Evolutionary conservation across 2,888 invertebrate species (phyloP), one percentile per base, ranked within the genome.

Genomic region (Thysanoteuthis rhombus): DNA sequence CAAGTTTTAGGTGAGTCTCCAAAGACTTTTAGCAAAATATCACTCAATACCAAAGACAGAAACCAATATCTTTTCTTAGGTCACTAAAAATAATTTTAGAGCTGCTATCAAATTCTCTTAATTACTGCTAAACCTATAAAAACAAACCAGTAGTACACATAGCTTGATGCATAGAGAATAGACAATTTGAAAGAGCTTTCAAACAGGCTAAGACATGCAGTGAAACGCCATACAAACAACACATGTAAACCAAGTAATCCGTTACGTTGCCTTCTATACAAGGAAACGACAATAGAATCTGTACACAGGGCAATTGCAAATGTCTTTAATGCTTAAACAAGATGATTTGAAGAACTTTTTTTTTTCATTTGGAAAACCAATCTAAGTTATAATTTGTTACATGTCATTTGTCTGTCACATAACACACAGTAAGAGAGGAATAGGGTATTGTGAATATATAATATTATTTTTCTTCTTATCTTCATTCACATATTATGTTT

Each of bases 111-210:
- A 36, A 75, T 75, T 75, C 75, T 75, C 16, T 39, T 92, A 92
- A 75, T 75, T 75, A 19, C 16, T 16, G 12, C 19, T 16, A n/a
- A 75, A 36, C 12, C 75, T 75, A 75, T 75, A 75, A 75, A 75
- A 75, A 75, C 10, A 75, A 4, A 75, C 52, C 32, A 28, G 12
- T 1, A 75, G 10, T 19, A 92, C 38, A 92, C 42, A 40, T 91
- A 6, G 28, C 91, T 91, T 39, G 91, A 91, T 40, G 32, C 32
- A 16, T n/a, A 40, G 19, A 45, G 42, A 42, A 42, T 52, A 52
- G 52, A 42, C 16, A 92, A 92, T 45, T 92, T 32, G 40, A 92
- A 92, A 92, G 40, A 92, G n/a, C 32, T 92, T 92, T 45, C n/a
- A 36, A 36, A 75, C 75, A n/a, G 25, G 75, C n/a, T 36, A n/a